Base-by-base conservation (phyloP, 2,797 vertebrate species). In the Hylomyscus alleni region DNA sequence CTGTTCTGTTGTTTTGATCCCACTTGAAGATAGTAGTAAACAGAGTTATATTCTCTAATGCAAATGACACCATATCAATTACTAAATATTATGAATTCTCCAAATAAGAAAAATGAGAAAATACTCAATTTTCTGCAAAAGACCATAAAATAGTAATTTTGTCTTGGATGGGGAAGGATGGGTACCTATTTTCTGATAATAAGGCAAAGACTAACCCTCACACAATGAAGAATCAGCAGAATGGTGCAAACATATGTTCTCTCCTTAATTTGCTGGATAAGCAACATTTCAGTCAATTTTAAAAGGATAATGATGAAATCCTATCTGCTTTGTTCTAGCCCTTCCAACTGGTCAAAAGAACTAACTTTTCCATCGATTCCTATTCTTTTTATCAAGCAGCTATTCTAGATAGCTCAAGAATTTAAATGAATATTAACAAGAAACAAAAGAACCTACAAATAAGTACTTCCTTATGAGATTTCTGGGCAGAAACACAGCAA, bases 251-350 rank as follows among this genome's bases (percentile, higher is more conserved):
- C 34, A 15, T 65, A 65, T 60, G 20, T 11, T 62, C 47, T 80
- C 54, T 72, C 5, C 26, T 78, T 92, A 78, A 92, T 92, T 92
- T 78, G 1, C 54, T 80, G 72, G 72, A 26, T 80, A 92, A 19
- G 15, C 6, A 84, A 89, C 6, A 7, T 78, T 34, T 89, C 4
- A 31, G 20, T 3, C 60, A 73, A 80, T 80, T 94, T 91, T 50
- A 50, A 89, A 85, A 17, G 76, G 34, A 67, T 83, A 89, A 86
- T 54, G n/a, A 85, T 69, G 4, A 54, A 52, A 67, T 2, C 7
- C 11, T 86, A 14, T 69, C 29, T 84, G 24, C 47, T 94, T 62
- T 85, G 29, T 31, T 65, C 22, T 65, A 78, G 17, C n/a, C 20
- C 29, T 89, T 58, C 65, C 11, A 80, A 6, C 2, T 73, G 80